phyloP scores from a whole-genome alignment of 2,888 invertebrate species.

The Minunthozetes semirufus region DNA sequence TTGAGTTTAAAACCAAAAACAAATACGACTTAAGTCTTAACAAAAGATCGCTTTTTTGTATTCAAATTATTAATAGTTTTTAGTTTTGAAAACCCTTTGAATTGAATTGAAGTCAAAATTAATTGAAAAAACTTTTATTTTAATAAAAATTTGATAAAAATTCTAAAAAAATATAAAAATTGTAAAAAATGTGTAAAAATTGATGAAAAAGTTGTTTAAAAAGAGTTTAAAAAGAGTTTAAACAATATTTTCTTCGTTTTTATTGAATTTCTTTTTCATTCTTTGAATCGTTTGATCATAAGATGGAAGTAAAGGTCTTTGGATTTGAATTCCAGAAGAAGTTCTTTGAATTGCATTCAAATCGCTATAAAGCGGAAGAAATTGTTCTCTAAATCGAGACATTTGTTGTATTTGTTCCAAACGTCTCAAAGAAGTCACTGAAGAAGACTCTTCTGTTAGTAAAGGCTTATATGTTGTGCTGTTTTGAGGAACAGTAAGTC shows the following conservation, averaged over 20 bases:
- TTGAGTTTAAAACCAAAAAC: too few species aligned
- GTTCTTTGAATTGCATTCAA: too few species aligned
- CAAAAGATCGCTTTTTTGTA: too few species aligned
- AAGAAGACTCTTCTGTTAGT: conserved; percentile 34
- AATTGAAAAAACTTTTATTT: too few species aligned
- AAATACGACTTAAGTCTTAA: too few species aligned
- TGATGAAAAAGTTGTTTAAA: not conserved
- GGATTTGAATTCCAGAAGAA: too few species aligned
- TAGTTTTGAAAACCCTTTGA: too few species aligned
- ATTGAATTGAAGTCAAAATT: too few species aligned
- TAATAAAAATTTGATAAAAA: too few species aligned
- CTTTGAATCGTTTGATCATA: conserved; percentile 20
- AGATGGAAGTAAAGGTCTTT: not conserved
- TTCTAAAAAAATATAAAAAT: not conserved
- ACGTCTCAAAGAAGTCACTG: conserved; percentile 36
- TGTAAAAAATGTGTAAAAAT: not conserved
- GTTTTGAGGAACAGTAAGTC: not conserved
- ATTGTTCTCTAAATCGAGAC: conserved; percentile 16
- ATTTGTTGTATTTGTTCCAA: conserved; percentile 37
- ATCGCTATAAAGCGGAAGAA: not conserved
- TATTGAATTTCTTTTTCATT: conserved; percentile 14
- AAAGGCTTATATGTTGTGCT: conserved; percentile 37
- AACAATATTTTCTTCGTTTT: conserved; percentile 19
- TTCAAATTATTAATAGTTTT: too few species aligned
- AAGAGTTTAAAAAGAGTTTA: not conserved